Evolutionary conservation across 2,797 vertebrate species (phyloP).

Genomic region (Psittacula echo): DNA sequence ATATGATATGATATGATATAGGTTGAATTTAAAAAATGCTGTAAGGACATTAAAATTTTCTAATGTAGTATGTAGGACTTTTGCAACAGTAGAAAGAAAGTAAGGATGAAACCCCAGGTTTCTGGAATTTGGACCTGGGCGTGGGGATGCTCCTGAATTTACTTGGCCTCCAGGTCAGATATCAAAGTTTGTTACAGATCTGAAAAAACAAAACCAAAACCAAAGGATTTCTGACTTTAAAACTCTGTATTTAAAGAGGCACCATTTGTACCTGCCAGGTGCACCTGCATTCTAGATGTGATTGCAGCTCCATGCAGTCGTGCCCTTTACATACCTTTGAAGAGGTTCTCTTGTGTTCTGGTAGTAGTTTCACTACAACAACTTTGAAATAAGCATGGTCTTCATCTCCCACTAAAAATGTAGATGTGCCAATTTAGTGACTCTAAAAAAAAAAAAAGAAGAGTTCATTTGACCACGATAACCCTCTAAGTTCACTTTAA

Average conservation of each 20-base stretch:
- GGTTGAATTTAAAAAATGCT: neutral
- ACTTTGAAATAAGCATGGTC: neutral
- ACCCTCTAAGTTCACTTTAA: neutral
- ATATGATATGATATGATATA: neutral
- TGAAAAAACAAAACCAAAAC: neutral
- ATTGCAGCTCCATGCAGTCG: neutral
- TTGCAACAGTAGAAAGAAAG: neutral
- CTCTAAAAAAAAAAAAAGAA: neutral
- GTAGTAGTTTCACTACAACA: neutral
- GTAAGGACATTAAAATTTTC: neutral
- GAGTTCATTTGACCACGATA: neutral
- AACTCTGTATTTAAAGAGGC: neutral
- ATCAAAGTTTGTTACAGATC: neutral
- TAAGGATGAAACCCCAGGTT: neutral
- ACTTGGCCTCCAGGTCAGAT: neutral
- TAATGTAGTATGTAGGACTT: neutral
- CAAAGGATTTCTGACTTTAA: neutral
- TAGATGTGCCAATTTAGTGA: neutral
- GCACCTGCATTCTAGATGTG: neutral
- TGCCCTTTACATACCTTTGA: accelerated
- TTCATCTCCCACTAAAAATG: neutral
- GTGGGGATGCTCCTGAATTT: neutral
- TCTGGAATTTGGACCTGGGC: neutral
- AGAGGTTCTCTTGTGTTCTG: neutral
- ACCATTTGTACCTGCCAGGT: accelerated